Evolutionary conservation across 2,888 invertebrate species (phyloP), one percentile per base, ranked within the genome.

Genomic region (Heliconius charithonia): DNA sequence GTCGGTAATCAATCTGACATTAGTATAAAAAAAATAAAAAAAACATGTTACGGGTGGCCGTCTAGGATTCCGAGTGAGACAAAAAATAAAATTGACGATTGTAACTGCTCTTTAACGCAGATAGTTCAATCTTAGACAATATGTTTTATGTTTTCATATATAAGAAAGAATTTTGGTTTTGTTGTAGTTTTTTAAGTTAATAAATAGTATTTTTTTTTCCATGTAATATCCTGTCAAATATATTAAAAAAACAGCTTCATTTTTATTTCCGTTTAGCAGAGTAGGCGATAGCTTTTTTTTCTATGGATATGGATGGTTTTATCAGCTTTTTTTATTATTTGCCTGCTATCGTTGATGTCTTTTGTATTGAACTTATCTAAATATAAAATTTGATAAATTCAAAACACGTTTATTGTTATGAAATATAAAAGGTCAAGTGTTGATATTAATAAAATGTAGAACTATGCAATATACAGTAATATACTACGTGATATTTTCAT

Each of bases 261-360:
- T 22, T 0, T 51, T 51, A 19, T 51, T 7, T 22, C 51, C 51
- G 4, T 19, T 19, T 19, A 51, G 51, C 51, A 22, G 7, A 2
- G 7, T 51, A 16, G 45, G 13, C 4, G 16, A 0, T 13, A 51
- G 7, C 22, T 19, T 51, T 45, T 56, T 56, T 56, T 0, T 51
- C 4, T 16, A 19, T n/a, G n/a, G n/a, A n/a, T n/a, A n/a, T n/a
- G n/a, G n/a, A n/a, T n/a, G n/a, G n/a, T n/a, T n/a, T n/a, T n/a
- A 27, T 12, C 27, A 59, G 19, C 12, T 65, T 27, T 29, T 29
- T 27, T 65, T 67, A 16, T 41, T 69, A 12, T 69, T 69, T 41
- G n/a, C 12, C 7, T 41, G 41, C 13, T 77, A 32, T 76, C 83
- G 83, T 83, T 83, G 83, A 83, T 78, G 83, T 83, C 83, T 83